Conservation (phyloP, 2,888 invertebrate genomes). For the Eristalis pertinax region DNA sequence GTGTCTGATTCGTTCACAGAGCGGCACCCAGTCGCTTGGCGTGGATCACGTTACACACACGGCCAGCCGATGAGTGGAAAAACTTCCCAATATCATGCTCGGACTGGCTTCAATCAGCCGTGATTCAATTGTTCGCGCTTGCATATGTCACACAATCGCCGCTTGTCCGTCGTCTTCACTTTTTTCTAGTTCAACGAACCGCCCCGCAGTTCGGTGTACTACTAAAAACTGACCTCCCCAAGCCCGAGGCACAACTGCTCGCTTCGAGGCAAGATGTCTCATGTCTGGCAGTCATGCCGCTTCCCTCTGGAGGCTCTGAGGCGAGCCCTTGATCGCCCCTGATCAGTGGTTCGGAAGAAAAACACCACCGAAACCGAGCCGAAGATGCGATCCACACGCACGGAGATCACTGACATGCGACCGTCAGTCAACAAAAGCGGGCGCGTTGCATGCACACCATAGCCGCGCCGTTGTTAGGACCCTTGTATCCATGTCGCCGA, state of each 20-base stretch:
- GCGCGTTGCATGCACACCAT: not conserved
- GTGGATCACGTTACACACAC: not conserved
- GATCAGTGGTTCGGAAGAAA: conserved; percentile 16
- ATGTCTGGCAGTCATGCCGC: conserved; percentile 18
- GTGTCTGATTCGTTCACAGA: too few species aligned
- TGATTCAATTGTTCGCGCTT: not conserved
- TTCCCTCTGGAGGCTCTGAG: not conserved
- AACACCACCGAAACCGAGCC: not conserved
- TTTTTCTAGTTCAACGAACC: conserved; percentile 33
- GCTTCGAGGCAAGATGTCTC: conserved; percentile 18
- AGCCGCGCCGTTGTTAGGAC: not conserved
- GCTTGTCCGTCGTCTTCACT: not conserved
- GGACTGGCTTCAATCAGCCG: conserved; percentile 10
- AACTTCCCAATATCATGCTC: not conserved
- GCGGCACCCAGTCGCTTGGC: too few species aligned
- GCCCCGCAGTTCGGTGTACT: not conserved
- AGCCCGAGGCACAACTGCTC: not conserved
- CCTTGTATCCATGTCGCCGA: conserved; percentile 32
- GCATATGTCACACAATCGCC: conserved; percentile 21
- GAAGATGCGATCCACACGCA: not conserved
- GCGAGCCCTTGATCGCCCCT: not conserved
- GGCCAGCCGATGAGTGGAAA: not conserved
- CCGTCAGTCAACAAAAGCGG: conserved; percentile 14
- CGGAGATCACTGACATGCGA: conserved; percentile 36
- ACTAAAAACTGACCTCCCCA: conserved; percentile 37